Conservation (phyloP, 1,140 invertebrate species). For the Mesaphorura yosii region DNA sequence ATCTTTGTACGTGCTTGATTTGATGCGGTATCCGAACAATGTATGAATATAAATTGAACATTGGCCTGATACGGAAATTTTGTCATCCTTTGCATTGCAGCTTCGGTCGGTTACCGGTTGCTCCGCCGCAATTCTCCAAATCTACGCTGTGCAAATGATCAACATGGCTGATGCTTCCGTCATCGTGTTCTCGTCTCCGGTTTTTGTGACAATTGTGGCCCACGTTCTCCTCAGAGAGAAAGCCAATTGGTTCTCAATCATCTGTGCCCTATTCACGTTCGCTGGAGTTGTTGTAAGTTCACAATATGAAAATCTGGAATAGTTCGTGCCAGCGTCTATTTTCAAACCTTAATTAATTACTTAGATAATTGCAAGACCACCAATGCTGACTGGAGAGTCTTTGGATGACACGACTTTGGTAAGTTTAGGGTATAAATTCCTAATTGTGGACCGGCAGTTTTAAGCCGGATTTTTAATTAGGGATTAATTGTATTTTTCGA, state of each 20-base stretch:
- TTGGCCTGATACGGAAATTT: neutral
- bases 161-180: neutral
- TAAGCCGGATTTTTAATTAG: too few relatives aligned
- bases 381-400: neutral
- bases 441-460: neutral
- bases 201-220: neutral
- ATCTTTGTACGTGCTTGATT: slow-evolving; percentile 5
- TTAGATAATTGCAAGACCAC: neutral
- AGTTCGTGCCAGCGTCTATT: too few relatives aligned
- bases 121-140: neutral
- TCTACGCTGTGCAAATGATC: neutral
- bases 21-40: too few relatives aligned
- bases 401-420: neutral
- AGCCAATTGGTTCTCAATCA: neutral
- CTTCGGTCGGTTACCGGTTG: neutral
- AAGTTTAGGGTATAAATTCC: neutral
- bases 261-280: slow-evolving; percentile 1
- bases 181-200: neutral
- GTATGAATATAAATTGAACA: neutral
- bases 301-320: too few relatives aligned
- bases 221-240: slow-evolving; percentile 3
- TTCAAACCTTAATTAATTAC: too few relatives aligned
- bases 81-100: neutral
- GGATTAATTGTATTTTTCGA: too few relatives aligned
- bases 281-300: neutral